These are phyloP conservation scores for Mormyrus iriodes DNA, from an alignment of 2,113 vertebrate species.

Conservation along the genomic window DNA sequence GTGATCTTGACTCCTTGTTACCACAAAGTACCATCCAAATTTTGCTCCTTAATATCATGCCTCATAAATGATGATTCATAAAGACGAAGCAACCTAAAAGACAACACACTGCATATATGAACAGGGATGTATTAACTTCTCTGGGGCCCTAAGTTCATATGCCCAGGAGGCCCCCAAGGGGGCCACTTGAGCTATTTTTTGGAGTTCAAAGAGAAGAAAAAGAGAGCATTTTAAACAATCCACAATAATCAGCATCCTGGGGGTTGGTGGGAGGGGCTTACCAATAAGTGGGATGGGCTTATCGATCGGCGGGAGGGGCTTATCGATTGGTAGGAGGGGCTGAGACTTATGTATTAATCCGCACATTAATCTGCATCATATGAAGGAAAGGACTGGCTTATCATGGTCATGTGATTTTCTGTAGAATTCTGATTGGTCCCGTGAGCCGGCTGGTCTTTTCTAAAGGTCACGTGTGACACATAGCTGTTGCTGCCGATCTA, in stretches of 20 bases:
- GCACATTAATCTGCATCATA: not conserved
- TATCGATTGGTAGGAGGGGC: not conserved
- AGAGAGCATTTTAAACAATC: not conserved
- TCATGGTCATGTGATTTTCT: not conserved
- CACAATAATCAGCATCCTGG: not conserved
- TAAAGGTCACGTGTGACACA: not conserved
- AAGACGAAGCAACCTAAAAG: not conserved
- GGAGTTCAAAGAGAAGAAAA: not conserved
- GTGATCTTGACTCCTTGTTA: not conserved
- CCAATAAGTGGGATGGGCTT: too few species aligned
- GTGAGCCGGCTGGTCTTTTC: not conserved
- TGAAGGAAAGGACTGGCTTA: not conserved
- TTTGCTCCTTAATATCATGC: not conserved
- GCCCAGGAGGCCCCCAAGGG: not conserved
- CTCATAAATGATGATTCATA: not conserved
- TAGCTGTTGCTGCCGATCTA: not conserved
- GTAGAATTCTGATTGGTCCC: not conserved
- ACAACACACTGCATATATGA: not conserved
- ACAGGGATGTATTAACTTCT: not conserved
- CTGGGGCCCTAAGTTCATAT: not conserved
- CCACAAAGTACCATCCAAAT: not conserved
- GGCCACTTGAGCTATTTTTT: not conserved
- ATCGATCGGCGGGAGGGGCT: not conserved
- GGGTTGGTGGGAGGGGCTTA: not conserved
- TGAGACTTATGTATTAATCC: too few species aligned